A percentile compares a stretch with the other conserved stretches of the same genome.
Evolutionary conservation across 2,888 invertebrate species (phyloP).

Genomic region (Tigriopus californicus): DNA sequence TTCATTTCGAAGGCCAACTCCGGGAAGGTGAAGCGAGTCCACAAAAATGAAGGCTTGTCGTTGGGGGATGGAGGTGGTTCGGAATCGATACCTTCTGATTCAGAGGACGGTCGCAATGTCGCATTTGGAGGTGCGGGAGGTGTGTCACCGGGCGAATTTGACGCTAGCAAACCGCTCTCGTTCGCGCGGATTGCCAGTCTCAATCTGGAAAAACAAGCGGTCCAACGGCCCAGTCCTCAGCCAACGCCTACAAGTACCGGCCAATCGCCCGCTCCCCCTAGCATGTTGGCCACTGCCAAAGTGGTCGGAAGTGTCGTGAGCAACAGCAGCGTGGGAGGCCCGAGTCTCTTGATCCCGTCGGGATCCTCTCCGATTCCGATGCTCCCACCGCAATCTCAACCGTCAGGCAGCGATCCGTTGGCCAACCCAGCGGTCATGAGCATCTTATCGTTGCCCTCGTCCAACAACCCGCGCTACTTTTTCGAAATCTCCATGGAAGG

Average conservation of each 20-base stretch:
- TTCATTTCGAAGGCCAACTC: too few relatives aligned
- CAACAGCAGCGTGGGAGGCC: background rate
- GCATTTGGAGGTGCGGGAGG: background rate
- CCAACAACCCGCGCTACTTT: conserved; percentile 36
- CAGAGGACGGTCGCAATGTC: background rate
- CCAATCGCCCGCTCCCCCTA: background rate
- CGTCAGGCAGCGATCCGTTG: background rate
- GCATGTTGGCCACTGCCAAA: background rate
- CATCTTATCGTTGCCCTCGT: conserved; percentile 20
- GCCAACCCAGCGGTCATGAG: conserved; percentile 22
- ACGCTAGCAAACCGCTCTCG: background rate
- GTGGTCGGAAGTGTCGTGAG: background rate
- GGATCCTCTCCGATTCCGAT: background rate
- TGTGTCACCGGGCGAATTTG: background rate
- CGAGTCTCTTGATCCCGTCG: background rate
- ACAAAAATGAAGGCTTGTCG: background rate
- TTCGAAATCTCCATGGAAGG: conserved; percentile 57
- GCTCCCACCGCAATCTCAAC: background rate
- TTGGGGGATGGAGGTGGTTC: background rate
- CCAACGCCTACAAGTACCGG: background rate
- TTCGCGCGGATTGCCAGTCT: conserved; percentile 6
- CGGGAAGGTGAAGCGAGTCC: too few relatives aligned
- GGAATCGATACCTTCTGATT: background rate
- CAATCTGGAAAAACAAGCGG: conserved; percentile 2
- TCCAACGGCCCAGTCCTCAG: background rate